phyloP scores from a whole-genome alignment of 1,140 invertebrate genomes.

The Brachionus manjavacas region DNA sequence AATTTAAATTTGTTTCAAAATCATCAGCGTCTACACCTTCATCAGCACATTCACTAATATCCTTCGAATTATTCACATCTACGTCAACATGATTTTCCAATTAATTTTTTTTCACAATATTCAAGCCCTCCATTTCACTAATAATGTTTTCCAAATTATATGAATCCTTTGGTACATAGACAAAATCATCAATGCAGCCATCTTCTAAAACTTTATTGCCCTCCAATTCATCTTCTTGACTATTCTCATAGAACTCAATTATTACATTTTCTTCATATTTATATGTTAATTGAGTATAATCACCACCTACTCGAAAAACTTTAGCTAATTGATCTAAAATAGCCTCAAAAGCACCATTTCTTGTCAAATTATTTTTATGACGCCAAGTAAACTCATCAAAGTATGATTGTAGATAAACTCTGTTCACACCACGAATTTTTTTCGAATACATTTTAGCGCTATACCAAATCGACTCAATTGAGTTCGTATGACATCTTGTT shows the following conservation, averaged over 20 bases:
- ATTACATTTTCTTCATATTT: background rate
- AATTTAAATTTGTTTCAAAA: conserved; percentile 6
- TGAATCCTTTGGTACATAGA: background rate
- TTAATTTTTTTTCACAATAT: background rate
- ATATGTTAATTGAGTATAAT: background rate
- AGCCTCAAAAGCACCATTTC: conserved; percentile 4
- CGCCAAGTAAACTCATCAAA: background rate
- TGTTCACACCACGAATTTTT: too few species aligned
- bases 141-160: conserved; percentile 6
- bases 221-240: background rate
- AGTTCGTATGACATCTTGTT: too few species aligned
- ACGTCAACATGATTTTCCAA: background rate
- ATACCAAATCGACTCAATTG: too few species aligned
- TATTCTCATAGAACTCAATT: conserved; percentile 2
- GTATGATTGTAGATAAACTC: background rate
- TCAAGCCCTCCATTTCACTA: background rate
- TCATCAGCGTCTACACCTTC: background rate
- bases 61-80: background rate
- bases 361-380: background rate
- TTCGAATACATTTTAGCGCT: too few species aligned
- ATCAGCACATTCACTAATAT: background rate
- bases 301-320: background rate
- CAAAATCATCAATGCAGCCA: background rate
- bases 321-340: background rate
- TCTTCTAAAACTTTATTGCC: background rate